Conservation (phyloP, 2,888 invertebrate species). For the Odontocolon sp. region DNA sequence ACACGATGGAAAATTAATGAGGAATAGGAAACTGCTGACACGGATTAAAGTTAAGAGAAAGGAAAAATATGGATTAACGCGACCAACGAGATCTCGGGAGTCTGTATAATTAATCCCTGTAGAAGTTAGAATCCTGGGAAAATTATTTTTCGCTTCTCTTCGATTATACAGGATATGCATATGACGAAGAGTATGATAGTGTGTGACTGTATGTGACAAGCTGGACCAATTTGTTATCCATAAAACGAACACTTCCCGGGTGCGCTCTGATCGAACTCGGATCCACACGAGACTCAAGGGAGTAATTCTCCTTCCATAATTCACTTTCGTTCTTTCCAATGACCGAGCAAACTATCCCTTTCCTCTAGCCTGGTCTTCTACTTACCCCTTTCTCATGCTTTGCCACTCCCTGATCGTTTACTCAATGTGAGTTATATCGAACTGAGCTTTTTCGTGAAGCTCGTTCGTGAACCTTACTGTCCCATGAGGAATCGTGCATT, state of each 20-base stretch:
- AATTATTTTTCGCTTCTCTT: constrained; percentile 15
- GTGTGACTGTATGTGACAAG: neutral
- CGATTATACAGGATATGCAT: constrained; percentile 7
- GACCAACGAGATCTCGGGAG: neutral
- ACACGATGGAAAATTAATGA: too few species aligned
- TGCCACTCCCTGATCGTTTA: constrained; percentile 46
- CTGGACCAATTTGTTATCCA: constrained; percentile 18
- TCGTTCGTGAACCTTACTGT: too few species aligned
- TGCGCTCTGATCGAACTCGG: constrained; percentile 64
- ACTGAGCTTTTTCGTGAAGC: neutral
- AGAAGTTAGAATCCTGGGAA: constrained; percentile 7
- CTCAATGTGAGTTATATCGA: constrained; percentile 26
- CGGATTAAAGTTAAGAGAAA: neutral
- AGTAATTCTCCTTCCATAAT: constrained; percentile 71
- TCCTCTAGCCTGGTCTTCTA: neutral
- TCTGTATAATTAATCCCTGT: neutral
- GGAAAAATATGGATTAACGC: neutral
- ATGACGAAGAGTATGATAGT: neutral
- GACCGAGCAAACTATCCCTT: neutral
- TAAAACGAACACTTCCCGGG: constrained; percentile 17
- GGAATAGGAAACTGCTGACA: neutral
- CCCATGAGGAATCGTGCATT: too few species aligned
- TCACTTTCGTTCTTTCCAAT: constrained; percentile 59
- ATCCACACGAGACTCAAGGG: constrained; percentile 59
- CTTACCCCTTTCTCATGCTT: constrained; percentile 29